These are phyloP conservation scores for Drosophila sechellia DNA, from an alignment of 1,140 invertebrate genomes.

Conservation along the genomic window DNA sequence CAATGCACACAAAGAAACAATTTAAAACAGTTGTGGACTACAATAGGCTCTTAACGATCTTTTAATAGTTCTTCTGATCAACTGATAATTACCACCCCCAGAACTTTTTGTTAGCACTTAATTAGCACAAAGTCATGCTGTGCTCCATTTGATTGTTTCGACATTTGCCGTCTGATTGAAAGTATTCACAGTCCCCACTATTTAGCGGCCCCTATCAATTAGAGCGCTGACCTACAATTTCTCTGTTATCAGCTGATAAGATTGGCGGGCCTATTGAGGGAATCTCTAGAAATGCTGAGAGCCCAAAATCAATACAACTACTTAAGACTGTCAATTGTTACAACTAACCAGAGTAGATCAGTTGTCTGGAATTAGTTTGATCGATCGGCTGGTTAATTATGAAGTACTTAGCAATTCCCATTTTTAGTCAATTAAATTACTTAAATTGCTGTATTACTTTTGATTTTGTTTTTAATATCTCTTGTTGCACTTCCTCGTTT, in stretches of 20 bases:
- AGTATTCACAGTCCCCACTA: background rate
- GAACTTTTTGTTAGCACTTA: slow-evolving; percentile 5
- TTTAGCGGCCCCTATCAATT: slow-evolving; percentile 41
- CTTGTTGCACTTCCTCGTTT: slow-evolving; percentile 33
- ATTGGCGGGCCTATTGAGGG: slow-evolving; percentile 45
- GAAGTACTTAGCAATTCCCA: slow-evolving; percentile 35
- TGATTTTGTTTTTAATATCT: background rate
- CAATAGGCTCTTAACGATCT: background rate
- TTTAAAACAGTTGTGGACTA: background rate
- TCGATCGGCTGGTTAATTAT: slow-evolving; percentile 37
- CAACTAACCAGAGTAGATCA: slow-evolving; percentile 7
- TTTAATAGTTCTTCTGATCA: slow-evolving; percentile 13
- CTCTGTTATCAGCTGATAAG: slow-evolving; percentile 67
- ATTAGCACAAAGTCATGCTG: slow-evolving; percentile 20
- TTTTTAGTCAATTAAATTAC: slow-evolving; percentile 19
- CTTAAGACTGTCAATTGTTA: slow-evolving; percentile 14
- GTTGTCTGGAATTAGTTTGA: slow-evolving; percentile 23
- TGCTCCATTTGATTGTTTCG: slow-evolving; percentile 15
- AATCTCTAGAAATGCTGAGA: slow-evolving; percentile 17
- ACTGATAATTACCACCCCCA: background rate
- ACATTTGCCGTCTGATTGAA: slow-evolving; percentile 33
- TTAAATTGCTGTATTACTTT: background rate
- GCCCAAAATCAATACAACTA: background rate
- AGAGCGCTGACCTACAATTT: slow-evolving; percentile 66
- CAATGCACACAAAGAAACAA: background rate